Evolutionary conservation across 2,797 vertebrate genomes (phyloP).

Genomic region (Ibycter americanus): DNA sequence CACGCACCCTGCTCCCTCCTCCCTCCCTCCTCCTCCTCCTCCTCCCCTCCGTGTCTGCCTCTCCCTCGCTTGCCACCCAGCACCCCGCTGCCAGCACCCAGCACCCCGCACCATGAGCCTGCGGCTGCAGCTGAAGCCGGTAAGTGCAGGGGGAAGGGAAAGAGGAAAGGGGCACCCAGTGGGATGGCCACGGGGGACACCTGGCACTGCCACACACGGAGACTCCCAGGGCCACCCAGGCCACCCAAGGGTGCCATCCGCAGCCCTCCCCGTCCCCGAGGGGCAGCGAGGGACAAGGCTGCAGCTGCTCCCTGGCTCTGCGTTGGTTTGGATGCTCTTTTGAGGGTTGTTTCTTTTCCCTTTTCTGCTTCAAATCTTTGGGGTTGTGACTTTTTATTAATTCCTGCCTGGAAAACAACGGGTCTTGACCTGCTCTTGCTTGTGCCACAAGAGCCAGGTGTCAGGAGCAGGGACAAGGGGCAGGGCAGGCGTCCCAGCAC

Average conservation of each 20-base stretch:
- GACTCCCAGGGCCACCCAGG: neutral
- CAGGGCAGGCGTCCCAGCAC: neutral
- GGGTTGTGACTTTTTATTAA: neutral
- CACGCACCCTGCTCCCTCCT: neutral
- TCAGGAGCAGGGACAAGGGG: neutral
- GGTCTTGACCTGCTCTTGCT: neutral
- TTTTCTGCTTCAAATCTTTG: neutral
- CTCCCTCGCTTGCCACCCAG: neutral
- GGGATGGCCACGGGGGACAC: rapidly evolving
- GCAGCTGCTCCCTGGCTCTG: neutral
- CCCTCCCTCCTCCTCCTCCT: slow-evolving; percentile 29
- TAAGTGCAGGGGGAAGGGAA: slow-evolving; percentile 64
- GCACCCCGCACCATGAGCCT: slow-evolving; percentile 75
- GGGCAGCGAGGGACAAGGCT: neutral
- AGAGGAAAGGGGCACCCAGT: neutral
- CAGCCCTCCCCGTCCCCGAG: neutral
- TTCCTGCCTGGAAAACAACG: neutral
- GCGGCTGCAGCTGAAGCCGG: slow-evolving; percentile 79
- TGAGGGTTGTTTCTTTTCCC: neutral
- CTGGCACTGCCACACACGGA: neutral
- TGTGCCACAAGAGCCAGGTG: neutral
- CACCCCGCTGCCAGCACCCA: neutral
- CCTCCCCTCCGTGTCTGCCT: neutral
- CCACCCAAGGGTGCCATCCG: neutral
- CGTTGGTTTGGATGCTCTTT: neutral